Evolutionary conservation across 2,113 vertebrate genomes (phyloP), one percentile per base, ranked within the genome.

Genomic region (Uria aalge): DNA sequence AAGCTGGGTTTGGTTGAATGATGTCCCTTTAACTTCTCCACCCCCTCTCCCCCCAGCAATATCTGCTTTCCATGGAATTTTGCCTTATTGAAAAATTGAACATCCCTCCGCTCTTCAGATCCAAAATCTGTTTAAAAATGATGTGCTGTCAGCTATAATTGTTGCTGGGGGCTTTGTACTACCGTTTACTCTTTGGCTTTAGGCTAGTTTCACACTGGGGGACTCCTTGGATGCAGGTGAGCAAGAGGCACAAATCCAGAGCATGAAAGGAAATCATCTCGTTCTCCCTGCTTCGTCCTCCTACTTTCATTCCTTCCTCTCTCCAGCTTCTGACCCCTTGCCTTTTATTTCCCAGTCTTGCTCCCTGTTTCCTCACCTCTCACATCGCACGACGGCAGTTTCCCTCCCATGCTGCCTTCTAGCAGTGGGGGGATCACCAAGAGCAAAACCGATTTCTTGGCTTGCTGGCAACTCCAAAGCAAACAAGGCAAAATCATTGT

Each of bases 401-500:
- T 77, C 32, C 27, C 48, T 63, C 62, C 57, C 11, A 2, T 17
- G 26, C 53, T 91, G 77, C 56, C 45, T 84, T 40, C 55, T 18
- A 63, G 34, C 60, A 86, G 36, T 8, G 64, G 34, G 47, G 52
- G 88, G 23, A 84, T 74, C 55, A 84, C n/a, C 64, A 84, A 64
- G 59, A 85, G 17, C 23, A 73, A 88, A 47, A 5, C 30, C 45
- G 26, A 43, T 85, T 90, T 87, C 83, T 94, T 78, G 80, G n/a
- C 60, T 87, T 85, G 77, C 45, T 92, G 62, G 74, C 62, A 79
- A 69, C 62, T 93, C 93, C 90, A 94, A 85, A 66, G 15, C 34
- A 96, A 96, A 87, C 77, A 92, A 87, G 32, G 26, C 38, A 60
- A 92, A 92, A 77, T 87, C 2, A 82, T 64, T 82, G 91, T 91